phyloP scores from a whole-genome alignment of 2,113 vertebrate species.

The Tringa solitaria region DNA sequence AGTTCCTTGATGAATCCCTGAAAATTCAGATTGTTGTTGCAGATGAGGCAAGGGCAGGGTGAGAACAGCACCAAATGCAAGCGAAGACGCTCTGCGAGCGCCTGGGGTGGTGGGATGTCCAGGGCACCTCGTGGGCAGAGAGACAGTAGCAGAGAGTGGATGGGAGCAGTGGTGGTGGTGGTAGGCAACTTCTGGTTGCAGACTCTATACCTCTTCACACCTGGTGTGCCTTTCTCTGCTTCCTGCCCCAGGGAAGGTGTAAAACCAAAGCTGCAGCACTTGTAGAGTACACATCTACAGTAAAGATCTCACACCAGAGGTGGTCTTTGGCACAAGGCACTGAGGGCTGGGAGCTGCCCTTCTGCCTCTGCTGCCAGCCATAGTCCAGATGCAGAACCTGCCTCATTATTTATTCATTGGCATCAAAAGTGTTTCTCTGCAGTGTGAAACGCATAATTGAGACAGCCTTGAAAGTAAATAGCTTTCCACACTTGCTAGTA shows the following conservation, averaged over 20 bases:
- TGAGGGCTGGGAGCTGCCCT: neutral
- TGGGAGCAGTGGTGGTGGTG: neutral
- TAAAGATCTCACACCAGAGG: neutral
- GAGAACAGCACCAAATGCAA: neutral
- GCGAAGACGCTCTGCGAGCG: neutral
- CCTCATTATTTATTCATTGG: neutral
- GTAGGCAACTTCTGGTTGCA: neutral
- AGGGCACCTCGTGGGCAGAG: neutral
- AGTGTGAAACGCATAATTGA: neutral
- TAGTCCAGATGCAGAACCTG: neutral
- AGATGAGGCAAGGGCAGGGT: neutral
- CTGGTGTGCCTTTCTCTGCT: neutral
- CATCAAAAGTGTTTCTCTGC: neutral
- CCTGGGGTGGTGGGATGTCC: neutral
- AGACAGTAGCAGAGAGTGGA: neutral
- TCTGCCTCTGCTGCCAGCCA: neutral
- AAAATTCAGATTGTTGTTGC: neutral
- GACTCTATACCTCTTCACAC: neutral
- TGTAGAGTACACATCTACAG: neutral
- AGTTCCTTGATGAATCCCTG: neutral
- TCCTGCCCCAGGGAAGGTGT: neutral
- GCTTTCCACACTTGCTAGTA: neutral
- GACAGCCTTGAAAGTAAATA: constrained; percentile 4
- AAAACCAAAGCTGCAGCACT: neutral
- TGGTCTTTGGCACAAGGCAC: neutral